Evolutionary conservation across 2,113 vertebrate genomes (phyloP).

Genomic region (Oryzias woworae): DNA sequence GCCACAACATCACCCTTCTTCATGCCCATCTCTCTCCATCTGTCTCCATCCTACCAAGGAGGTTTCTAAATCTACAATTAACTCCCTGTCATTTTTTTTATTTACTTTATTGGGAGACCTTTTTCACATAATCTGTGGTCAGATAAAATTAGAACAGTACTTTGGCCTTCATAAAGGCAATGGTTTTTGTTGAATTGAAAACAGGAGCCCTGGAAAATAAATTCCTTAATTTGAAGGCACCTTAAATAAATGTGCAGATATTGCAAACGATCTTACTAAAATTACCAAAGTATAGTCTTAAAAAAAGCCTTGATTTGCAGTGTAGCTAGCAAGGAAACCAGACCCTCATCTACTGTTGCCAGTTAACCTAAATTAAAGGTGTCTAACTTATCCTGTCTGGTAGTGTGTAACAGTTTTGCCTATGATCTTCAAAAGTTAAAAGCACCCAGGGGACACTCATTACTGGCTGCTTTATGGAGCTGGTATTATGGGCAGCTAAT

Average conservation of each 20-base stretch:
- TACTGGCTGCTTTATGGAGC: slow-evolving; percentile 59
- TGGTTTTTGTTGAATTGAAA: not conserved
- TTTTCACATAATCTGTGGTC: slow-evolving; percentile 3
- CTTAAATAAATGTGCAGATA: slow-evolving; percentile 27
- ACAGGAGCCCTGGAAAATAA: not conserved
- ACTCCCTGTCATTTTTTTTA: not conserved
- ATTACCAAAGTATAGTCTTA: slow-evolving; percentile 30
- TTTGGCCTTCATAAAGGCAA: not conserved
- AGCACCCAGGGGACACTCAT: slow-evolving; percentile 38
- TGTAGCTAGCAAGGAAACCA: slow-evolving; percentile 29
- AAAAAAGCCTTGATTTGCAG: slow-evolving; percentile 23
- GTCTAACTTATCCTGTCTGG: slow-evolving; percentile 29
- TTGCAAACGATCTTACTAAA: slow-evolving; percentile 25
- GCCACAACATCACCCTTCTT: slow-evolving; percentile 17
- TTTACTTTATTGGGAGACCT: not conserved
- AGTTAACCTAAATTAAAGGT: slow-evolving; percentile 60
- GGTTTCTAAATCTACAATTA: slow-evolving; percentile 15
- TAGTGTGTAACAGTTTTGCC: slow-evolving; percentile 7
- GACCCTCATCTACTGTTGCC: slow-evolving; percentile 40
- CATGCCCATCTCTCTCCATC: slow-evolving; percentile 2
- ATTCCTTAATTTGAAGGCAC: slow-evolving; percentile 21
- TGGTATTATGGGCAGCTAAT: slow-evolving; percentile 58
- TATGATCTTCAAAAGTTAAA: slow-evolving; percentile 54
- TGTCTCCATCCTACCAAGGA: slow-evolving; percentile 17
- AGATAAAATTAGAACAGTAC: slow-evolving; percentile 2